phyloP scores from a whole-genome alignment of 2,888 invertebrate species.

The Zootermopsis nevadensis region DNA sequence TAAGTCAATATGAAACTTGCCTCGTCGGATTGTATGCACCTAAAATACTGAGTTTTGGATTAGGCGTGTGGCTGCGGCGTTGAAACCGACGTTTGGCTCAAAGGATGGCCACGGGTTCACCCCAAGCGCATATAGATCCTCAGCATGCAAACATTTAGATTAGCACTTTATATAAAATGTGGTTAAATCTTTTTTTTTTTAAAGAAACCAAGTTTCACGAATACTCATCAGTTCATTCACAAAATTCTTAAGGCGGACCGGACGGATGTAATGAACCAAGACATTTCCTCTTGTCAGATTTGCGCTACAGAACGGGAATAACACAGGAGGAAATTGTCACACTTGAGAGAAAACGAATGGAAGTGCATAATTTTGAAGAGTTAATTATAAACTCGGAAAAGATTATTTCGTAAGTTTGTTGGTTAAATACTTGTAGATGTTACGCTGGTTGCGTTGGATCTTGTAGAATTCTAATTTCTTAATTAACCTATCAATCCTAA shows the following conservation, averaged over 20 bases:
- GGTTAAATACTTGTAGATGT: constrained; percentile 21
- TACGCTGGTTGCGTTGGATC: not conserved
- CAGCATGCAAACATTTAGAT: no score
- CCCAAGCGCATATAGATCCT: not conserved
- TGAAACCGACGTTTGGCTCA: not conserved
- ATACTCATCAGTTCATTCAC: no score
- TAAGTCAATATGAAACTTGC: constrained; percentile 19
- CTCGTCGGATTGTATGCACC: constrained; percentile 7
- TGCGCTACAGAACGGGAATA: not conserved
- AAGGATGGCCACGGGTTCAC: not conserved
- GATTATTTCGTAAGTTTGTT: constrained; percentile 26
- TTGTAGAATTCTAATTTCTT: constrained; percentile 31
- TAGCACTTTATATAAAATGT: no score
- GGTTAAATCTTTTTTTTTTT: no score
- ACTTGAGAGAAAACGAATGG: constrained; percentile 18
- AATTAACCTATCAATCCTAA: constrained; percentile 41
- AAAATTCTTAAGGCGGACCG: no score
- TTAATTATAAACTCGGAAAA: constrained; percentile 36
- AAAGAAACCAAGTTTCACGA: no score
- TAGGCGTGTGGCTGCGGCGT: not conserved
- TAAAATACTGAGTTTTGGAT: not conserved
- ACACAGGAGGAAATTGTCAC: constrained; percentile 18
- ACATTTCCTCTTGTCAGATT: not conserved
- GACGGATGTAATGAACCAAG: no score
- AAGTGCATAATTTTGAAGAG: constrained; percentile 19